Evolutionary conservation across 2,113 vertebrate species (phyloP).

Genomic region (Pao palembangensis): DNA sequence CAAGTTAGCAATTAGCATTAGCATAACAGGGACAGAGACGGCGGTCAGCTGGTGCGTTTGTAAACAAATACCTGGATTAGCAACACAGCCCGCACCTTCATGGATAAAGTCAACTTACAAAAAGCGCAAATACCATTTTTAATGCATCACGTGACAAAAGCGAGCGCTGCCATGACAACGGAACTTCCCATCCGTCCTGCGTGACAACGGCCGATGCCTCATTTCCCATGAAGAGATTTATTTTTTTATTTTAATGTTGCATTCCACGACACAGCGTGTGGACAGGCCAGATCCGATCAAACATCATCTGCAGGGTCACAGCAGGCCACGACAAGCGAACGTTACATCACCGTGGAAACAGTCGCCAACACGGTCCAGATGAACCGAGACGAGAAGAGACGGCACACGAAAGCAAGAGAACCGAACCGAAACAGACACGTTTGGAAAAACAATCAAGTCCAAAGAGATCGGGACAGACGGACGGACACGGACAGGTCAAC

Average conservation of each 20-base stretch:
- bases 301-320: conserved; percentile 47
- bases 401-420: no score
- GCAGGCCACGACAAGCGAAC: not conserved
- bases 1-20: no score
- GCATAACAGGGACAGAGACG: no score
- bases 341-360: conserved; percentile 35
- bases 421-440: no score
- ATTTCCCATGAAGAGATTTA: conserved; percentile 64
- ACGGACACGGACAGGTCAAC: conserved; percentile 32
- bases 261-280: conserved; percentile 57
- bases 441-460: no score
- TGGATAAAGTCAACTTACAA: not conserved
- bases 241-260: conserved; percentile 50
- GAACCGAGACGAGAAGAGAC: no score
- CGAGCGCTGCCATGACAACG: not conserved
- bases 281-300: conserved; percentile 58
- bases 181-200: not conserved
- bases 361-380: conserved; percentile 48
- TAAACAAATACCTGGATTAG: no score
- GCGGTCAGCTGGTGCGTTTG: no score
- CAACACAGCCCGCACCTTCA: not conserved
- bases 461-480: no score
- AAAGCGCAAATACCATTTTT: not conserved
- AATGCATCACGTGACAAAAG: no score
- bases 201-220: conserved; percentile 19